Evolutionary conservation across 2,797 vertebrate species (phyloP).

Genomic region (Pseudopleuronectes americanus): DNA sequence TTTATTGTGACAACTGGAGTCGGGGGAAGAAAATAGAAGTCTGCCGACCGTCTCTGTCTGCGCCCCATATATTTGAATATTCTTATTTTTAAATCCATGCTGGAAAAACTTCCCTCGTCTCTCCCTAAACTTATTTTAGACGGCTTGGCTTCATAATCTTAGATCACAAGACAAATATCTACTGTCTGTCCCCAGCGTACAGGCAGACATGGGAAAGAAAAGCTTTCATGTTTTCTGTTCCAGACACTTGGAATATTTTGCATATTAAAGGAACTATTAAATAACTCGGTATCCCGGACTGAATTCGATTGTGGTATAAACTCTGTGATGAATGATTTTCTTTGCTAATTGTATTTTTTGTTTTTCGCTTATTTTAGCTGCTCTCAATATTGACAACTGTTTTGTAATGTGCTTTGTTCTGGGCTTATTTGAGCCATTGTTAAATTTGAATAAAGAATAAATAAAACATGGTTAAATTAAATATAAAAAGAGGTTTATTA

Average conservation of each 20-base stretch:
- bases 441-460: conserved; percentile 1
- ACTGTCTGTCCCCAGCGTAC: not conserved
- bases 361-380: not conserved
- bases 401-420: not conserved
- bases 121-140: not conserved
- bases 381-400: not conserved
- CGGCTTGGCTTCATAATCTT: conserved; percentile 3
- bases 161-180: conserved; percentile 8
- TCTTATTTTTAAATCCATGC: not conserved
- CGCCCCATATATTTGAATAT: not conserved
- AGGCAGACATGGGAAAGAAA: not conserved
- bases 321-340: not conserved
- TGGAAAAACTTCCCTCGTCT: conserved; percentile 1
- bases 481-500: not conserved
- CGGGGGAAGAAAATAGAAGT: not conserved
- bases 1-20: not conserved
- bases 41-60: not conserved
- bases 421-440: not conserved
- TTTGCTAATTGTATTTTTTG: not conserved
- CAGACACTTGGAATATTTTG: conserved; percentile 7
- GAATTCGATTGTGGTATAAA: not conserved
- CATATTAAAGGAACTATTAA: conserved; percentile 9
- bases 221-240: conserved; percentile 12
- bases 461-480: not conserved
- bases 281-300: not conserved